A percentile compares a stretch with the other conserved stretches of the same genome.
Evolutionary conservation across 2,888 invertebrate genomes (phyloP).

Genomic region (Heteropelma amictum): DNA sequence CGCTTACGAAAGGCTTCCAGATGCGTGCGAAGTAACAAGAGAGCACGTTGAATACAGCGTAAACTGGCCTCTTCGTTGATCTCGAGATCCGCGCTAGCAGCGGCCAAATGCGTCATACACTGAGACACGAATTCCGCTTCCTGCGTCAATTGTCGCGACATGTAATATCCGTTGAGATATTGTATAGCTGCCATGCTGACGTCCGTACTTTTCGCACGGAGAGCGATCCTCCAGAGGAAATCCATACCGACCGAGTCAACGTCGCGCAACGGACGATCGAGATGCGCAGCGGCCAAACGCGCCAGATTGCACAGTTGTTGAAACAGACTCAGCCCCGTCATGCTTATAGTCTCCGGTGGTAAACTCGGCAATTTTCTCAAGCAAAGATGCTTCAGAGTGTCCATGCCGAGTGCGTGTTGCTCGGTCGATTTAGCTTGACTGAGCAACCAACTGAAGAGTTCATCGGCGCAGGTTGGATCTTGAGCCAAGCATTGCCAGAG

Average conservation of each 20-base stretch:
- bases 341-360: conserved; percentile 92
- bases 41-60: conserved; percentile 93
- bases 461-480: conserved; percentile 92
- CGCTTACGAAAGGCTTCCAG: conserved; percentile 93
- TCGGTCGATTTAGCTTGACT: conserved; percentile 95
- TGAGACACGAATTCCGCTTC: conserved; percentile 96
- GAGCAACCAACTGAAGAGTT: conserved; percentile 95
- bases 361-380: conserved; percentile 93
- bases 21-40: conserved; percentile 93
- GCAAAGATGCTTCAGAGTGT: conserved; percentile 92
- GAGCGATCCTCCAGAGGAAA: conserved; percentile 95
- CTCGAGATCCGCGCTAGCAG: conserved; percentile 87
- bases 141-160: conserved; percentile 93
- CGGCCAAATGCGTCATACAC: conserved; percentile 94
- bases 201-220: conserved; percentile 94
- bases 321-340: conserved; percentile 93
- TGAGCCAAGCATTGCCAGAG: conserved; percentile 95
- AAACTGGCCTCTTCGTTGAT: conserved; percentile 87
- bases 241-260: conserved; percentile 90
- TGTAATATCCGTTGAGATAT: conserved; percentile 95
- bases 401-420: conserved; percentile 92
- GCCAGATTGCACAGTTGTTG: conserved; percentile 94
- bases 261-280: conserved; percentile 74
- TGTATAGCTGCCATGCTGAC: conserved; percentile 97
- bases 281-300: conserved; percentile 86